Evolutionary conservation across 2,113 vertebrate species (phyloP).

Genomic region (Xyrauchen texanus): DNA sequence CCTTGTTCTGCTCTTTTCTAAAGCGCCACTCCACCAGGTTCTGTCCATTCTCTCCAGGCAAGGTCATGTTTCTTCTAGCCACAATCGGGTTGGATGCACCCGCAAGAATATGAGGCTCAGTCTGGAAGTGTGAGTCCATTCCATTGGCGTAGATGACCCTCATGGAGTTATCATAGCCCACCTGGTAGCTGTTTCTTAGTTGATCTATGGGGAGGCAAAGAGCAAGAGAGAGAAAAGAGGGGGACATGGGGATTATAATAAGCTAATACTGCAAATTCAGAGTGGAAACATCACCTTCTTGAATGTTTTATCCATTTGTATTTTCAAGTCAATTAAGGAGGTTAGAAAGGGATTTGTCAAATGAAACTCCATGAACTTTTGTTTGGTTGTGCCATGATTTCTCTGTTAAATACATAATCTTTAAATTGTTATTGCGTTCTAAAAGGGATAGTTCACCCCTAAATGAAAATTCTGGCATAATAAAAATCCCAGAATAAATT

Average conservation of each 20-base stretch:
- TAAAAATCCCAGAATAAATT: too few relatives aligned
- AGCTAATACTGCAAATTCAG: not conserved
- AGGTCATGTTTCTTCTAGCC: constrained; percentile 94
- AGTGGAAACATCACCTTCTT: not conserved
- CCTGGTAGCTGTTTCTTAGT: constrained; percentile 92
- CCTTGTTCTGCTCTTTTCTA: constrained; percentile 91
- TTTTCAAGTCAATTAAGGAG: not conserved
- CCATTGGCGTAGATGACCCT: constrained; percentile 93
- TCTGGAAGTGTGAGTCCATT: constrained; percentile 93
- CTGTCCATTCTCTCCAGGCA: constrained; percentile 93
- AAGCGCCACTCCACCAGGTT: constrained; percentile 98
- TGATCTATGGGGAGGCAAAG: constrained; percentile 80
- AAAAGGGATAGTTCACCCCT: too few relatives aligned
- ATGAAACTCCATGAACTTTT: too few relatives aligned
- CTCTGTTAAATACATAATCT: too few relatives aligned
- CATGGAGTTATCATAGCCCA: constrained; percentile 92
- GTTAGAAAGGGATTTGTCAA: too few relatives aligned
- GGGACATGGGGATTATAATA: not conserved
- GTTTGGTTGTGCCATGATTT: too few relatives aligned
- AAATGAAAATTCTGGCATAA: too few relatives aligned
- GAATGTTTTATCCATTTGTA: not conserved
- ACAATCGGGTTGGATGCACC: constrained; percentile 93
- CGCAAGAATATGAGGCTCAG: constrained; percentile 92
- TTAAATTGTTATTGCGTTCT: too few relatives aligned
- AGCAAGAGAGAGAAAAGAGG: not conserved